Evolutionary conservation across 2,888 invertebrate genomes (phyloP), one percentile per base, ranked within the genome.

Genomic region (Hirudinaria manillensis): DNA sequence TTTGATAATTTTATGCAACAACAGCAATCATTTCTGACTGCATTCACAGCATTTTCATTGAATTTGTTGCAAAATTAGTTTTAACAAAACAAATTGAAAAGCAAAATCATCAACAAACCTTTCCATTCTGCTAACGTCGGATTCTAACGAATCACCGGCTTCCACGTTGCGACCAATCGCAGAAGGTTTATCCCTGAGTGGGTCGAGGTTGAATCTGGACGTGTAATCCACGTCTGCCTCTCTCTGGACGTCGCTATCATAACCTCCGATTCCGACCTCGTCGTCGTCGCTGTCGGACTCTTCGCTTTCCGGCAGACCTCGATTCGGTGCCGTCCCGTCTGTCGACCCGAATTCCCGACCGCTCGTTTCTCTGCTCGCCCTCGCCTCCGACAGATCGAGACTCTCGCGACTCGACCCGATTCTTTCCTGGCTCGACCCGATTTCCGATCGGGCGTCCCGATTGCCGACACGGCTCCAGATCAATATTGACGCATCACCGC

Each of bases 401-500:
- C 61, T 61, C 29, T 61, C 61, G 24, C 61, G 61, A 61, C 61
- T 61, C 24, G 61, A 61, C 24, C 29, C 10, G 61, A 61, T 29
- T 45, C 45, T 45, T 61, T 61, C 61, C n/a, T 29, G 61, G n/a
- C 7, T n/a, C 24, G 61, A 61, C 61, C 61, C n/a, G 13, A 1
- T 61, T 61, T 61, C 61, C 10, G 24, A 24, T 13, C n/a, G 61
- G 24, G n/a, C 19, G 24, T 1, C 24, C 1, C 21, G n/a, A n/a
- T 61, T 61, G 21, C 36, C 36, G 6, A 78, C 79, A 66, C 81
- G 81, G 32, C 77, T 78, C 86, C 87, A 87, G 53, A 87, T 82
- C 81, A 87, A 81, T 34, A 86, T 80, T 0, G 86, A 80, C 21
- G 85, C 85, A 80, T 87, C 87, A 51, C 84, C 84, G 3, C 86